Evolutionary conservation across 2,113 vertebrate species (phyloP).

Genomic region (Picathartes gymnocephalus): DNA sequence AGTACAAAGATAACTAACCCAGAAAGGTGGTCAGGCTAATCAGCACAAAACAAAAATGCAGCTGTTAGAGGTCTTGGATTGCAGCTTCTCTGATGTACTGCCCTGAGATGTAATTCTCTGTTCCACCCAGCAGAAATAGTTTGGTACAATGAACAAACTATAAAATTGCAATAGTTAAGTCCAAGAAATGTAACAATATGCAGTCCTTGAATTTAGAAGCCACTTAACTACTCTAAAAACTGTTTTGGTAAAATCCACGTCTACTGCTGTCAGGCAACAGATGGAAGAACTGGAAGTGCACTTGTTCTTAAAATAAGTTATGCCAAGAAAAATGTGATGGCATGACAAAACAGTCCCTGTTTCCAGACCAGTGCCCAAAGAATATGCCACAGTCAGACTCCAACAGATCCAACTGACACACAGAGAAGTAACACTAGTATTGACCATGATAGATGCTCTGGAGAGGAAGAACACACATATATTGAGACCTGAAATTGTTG

Average conservation of each 20-base stretch:
- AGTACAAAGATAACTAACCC: background rate
- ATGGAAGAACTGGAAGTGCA: background rate
- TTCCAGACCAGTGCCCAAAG: background rate
- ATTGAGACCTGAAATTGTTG: background rate
- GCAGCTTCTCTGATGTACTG: background rate
- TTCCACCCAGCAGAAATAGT: background rate
- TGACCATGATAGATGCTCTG: background rate
- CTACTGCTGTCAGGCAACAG: background rate
- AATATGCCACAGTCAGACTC: background rate
- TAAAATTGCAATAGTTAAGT: background rate
- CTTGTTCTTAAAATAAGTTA: background rate
- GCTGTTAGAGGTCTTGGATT: background rate
- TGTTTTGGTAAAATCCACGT: background rate
- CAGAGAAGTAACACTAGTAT: background rate
- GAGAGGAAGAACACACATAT: accelerated
- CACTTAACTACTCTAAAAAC: background rate
- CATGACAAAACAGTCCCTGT: background rate
- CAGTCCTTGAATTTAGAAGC: background rate
- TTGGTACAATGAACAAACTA: background rate
- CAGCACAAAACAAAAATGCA: background rate
- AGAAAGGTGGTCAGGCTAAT: background rate
- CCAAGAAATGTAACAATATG: background rate
- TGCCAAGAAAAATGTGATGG: background rate
- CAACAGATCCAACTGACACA: background rate
- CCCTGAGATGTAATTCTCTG: background rate